Evolutionary conservation across 2,797 vertebrate genomes (phyloP), one percentile per base, ranked within the genome.

Genomic region (Cercopithecus petaurista): DNA sequence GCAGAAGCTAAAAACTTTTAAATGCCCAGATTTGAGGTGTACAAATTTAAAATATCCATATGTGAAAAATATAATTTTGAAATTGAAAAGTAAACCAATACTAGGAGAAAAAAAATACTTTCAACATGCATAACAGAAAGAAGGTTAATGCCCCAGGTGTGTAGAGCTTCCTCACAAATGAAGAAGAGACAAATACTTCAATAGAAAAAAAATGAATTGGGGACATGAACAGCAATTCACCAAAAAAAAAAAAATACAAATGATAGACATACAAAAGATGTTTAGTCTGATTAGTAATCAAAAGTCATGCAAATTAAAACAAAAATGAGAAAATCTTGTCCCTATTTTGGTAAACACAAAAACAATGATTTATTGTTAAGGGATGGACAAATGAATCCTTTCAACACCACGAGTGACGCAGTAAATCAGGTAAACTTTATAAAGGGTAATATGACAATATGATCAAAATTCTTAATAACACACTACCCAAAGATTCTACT

Each of bases 81-180:
- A 64, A 88, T 15, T 55, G 75, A 96, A 97, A 96, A n/a, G 52
- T 84, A 96, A 91, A 79, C 50, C 64, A 67, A 88, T 88, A 41
- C 36, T 36, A 73, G 36, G 46, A 7, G 46, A 22, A 59, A 50
- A 21, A 55, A 52, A n/a, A 30, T 61, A 73, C 43, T 90, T 86
- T 76, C 36, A 55, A 81, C 17, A 26, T 12, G 36, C 24, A 1
- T 43, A 50, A 59, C 21, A 59, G 73, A 82, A 96, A 95, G 46
- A 76, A 90, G 57, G 72, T 67, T 36, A 70, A 83, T 61, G 28
- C 21, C 30, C 41, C 46, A 5, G 22, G 17, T 15, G 43, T 28
- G 36, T n/a, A 61, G 57, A 79, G 92, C 85, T 55, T 95, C 88
- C 83, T 91, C 64, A 36, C 19, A 73, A 79, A 84, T 39, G 21